phyloP scores from a whole-genome alignment of 1,140 invertebrate species.

The Drosophila oshimai region DNA sequence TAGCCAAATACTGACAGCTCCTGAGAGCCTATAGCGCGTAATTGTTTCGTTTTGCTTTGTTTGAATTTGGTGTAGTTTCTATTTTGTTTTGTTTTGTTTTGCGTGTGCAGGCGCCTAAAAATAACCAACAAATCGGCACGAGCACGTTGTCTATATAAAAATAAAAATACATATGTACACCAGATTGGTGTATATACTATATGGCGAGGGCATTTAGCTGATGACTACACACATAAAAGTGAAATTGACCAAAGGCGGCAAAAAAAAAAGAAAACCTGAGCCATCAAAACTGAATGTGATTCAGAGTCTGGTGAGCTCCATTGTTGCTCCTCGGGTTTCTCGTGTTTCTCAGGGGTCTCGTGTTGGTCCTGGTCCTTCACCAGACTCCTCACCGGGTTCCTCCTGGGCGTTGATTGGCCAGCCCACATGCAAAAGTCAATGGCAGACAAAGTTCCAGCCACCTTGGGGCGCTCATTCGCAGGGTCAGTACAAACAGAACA shows the following conservation, averaged over 20 bases:
- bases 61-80: conserved; percentile 8
- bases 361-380: conserved; percentile 6
- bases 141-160: conserved; percentile 59
- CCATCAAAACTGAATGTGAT: conserved; percentile 66
- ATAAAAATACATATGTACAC: conserved; percentile 39
- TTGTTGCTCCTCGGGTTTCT: neutral
- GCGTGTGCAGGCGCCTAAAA: conserved; percentile 44
- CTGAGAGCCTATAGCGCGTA: conserved; percentile 35
- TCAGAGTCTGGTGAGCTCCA: conserved; percentile 6
- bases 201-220: conserved; percentile 62
- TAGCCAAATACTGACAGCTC: conserved; percentile 24
- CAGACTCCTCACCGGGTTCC: neutral
- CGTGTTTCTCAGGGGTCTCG: conserved; percentile 29
- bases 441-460: conserved; percentile 45
- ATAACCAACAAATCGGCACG: conserved; percentile 58
- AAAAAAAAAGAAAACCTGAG: conserved; percentile 43
- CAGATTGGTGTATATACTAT: conserved; percentile 15
- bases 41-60: conserved; percentile 51
- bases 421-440: conserved; percentile 52
- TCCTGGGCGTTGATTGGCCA: conserved; percentile 55
- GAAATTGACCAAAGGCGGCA: conserved; percentile 71
- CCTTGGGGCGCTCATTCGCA: conserved; percentile 52
- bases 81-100: conserved; percentile 38
- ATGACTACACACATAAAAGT: conserved; percentile 75
- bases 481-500: conserved; percentile 19